A percentile compares a stretch with the other conserved stretches of the same genome.
phyloP scores from a whole-genome alignment of 2,888 invertebrate genomes.

The Tinea pellionella region DNA sequence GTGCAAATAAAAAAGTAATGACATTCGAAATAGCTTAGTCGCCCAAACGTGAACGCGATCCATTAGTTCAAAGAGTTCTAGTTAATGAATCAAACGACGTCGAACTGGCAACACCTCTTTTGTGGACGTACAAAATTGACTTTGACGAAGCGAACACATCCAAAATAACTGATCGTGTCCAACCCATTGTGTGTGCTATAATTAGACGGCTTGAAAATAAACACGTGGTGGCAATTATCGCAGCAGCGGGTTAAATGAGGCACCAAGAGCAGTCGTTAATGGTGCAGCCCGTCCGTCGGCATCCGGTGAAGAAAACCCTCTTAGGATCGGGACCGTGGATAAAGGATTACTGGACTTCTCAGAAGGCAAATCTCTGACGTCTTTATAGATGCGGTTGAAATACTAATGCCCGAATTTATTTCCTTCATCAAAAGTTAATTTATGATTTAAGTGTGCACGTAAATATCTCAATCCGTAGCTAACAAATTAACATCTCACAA shows the following conservation, averaged over 20 bases:
- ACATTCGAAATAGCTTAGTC: neutral
- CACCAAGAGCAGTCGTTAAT: slow-evolving; percentile 62
- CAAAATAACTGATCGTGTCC: slow-evolving; percentile 65
- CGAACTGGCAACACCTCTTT: slow-evolving; percentile 61
- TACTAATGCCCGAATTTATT: neutral
- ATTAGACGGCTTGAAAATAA: slow-evolving; percentile 64
- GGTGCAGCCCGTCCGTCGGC: slow-evolving; percentile 39
- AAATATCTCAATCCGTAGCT: neutral
- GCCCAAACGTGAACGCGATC: slow-evolving; percentile 27
- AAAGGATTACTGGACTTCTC: slow-evolving; percentile 43
- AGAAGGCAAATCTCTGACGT: slow-evolving; percentile 30
- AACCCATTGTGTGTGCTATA: slow-evolving; percentile 65
- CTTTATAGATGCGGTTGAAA: slow-evolving; percentile 23
- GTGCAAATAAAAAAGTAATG: neutral
- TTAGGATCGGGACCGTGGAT: slow-evolving; percentile 28
- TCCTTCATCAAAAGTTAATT: neutral
- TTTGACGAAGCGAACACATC: slow-evolving; percentile 56
- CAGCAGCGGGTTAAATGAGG: slow-evolving; percentile 66
- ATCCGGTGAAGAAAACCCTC: slow-evolving; percentile 52
- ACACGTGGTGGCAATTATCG: slow-evolving; percentile 70
- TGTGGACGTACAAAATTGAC: slow-evolving; percentile 57
- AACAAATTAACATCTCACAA: slow-evolving; percentile 12
- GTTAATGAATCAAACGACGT: slow-evolving; percentile 66
- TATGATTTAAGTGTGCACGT: neutral
- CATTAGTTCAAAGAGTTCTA: slow-evolving; percentile 59